phyloP scores from a whole-genome alignment of 2,113 vertebrate species.

The Podiceps cristatus region DNA sequence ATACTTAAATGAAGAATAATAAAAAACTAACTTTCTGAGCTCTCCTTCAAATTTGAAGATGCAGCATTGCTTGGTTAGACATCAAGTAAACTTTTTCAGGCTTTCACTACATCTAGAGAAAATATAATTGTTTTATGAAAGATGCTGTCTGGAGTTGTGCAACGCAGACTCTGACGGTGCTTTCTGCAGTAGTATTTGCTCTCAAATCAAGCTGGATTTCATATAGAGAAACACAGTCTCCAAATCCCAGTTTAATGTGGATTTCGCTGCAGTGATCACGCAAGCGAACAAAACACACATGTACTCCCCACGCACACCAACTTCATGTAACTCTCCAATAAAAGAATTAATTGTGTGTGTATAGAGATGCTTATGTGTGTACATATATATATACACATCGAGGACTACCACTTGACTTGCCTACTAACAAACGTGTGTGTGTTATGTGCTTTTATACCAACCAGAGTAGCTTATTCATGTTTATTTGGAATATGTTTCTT shows the following conservation, averaged over 20 bases:
- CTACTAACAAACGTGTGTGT: not conserved
- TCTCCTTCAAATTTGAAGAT: constrained; percentile 81
- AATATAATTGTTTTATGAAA: constrained; percentile 60
- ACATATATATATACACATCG: not conserved
- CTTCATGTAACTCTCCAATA: not conserved
- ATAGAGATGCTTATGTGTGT: too few species aligned
- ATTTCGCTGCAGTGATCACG: not conserved
- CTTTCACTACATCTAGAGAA: constrained; percentile 62
- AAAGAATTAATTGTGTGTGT: not conserved
- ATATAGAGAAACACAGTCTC: not conserved
- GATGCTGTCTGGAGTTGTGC: constrained; percentile 22
- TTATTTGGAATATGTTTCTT: not conserved
- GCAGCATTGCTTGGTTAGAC: constrained; percentile 77
- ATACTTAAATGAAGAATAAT: constrained; percentile 89
- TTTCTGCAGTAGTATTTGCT: not conserved
- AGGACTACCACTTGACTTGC: not conserved
- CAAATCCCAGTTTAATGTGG: not conserved
- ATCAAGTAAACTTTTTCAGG: constrained; percentile 82
- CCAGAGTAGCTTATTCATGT: not conserved
- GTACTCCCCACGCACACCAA: not conserved
- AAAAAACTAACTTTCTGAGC: constrained; percentile 82
- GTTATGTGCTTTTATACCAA: not conserved
- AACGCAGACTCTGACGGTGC: not conserved
- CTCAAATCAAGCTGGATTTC: not conserved
- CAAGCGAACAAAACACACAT: not conserved